Percentiles rank a stretch among this genome's conserved stretches.
These are phyloP conservation scores for Thomomys bottae DNA, from an alignment of 2,113 vertebrate genomes.

Conservation along the genomic window DNA sequence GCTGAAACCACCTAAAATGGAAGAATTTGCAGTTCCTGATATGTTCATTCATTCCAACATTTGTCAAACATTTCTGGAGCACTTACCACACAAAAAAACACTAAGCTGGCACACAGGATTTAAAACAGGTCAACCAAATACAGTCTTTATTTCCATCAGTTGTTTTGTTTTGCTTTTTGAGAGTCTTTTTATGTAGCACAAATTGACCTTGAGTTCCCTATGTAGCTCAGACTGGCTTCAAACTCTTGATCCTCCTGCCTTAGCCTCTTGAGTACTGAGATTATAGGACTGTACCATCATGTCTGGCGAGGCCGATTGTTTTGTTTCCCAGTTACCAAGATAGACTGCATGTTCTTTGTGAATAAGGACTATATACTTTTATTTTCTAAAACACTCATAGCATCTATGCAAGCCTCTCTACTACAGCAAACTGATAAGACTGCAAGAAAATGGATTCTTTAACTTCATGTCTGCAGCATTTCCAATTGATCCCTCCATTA, in stretches of 20 bases:
- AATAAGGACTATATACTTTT: not conserved
- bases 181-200: no score
- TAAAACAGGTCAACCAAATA: conserved; percentile 3
- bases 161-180: not conserved
- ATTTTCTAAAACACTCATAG: not conserved
- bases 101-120: not conserved
- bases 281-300: not conserved
- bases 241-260: not conserved
- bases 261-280: not conserved
- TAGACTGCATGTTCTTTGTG: not conserved
- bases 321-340: not conserved
- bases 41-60: not conserved
- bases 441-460: not conserved
- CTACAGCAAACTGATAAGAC: not conserved
- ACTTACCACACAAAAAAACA: not conserved
- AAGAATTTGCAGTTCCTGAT: not conserved
- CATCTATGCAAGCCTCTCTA: not conserved
- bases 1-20: not conserved
- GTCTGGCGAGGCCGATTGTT: not conserved
- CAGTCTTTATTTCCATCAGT: not conserved
- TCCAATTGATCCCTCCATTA: not conserved
- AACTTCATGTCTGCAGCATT: not conserved
- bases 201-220: not conserved
- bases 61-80: not conserved
- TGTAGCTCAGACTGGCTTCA: not conserved